Percentiles rank a stretch among this genome's conserved stretches.
Evolutionary conservation across 1,140 invertebrate species (phyloP).

Genomic region (Drosophila lowei): DNA sequence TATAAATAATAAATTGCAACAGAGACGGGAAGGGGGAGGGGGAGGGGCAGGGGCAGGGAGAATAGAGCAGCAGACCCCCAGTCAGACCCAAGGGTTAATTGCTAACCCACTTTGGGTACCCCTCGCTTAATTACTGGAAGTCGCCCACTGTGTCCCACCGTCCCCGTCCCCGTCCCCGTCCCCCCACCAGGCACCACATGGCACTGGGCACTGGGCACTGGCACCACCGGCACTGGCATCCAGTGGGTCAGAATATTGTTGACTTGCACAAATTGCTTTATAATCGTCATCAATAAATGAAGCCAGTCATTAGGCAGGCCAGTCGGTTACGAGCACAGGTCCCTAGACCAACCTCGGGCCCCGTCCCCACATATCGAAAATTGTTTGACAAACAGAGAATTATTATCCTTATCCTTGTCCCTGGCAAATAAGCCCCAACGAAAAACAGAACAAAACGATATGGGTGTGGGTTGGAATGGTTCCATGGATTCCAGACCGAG

Average conservation of each 20-base stretch:
- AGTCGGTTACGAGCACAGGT: constrained; percentile 14
- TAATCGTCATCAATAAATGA: constrained; percentile 80
- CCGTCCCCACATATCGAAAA: constrained; percentile 28
- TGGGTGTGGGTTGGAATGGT: no score
- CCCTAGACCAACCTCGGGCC: neutral
- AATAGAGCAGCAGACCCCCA: neutral
- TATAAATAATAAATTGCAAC: constrained; percentile 45
- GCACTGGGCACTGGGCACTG: neutral
- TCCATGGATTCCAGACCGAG: no score
- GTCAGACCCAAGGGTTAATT: constrained; percentile 64
- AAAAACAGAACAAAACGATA: no score
- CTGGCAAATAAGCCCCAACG: no score
- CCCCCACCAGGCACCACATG: neutral
- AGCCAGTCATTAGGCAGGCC: constrained; percentile 67
- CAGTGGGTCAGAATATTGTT: constrained; percentile 52
- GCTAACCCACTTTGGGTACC: constrained; percentile 63
- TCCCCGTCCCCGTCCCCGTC: neutral
- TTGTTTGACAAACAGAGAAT: constrained; percentile 58
- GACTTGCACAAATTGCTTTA: constrained; percentile 79
- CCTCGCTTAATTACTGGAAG: constrained; percentile 61
- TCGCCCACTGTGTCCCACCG: constrained; percentile 5
- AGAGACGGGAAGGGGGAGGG: no score
- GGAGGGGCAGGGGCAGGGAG: no score
- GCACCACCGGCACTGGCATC: constrained; percentile 14
- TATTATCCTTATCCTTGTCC: constrained; percentile 24